A percentile compares a stretch with the other conserved stretches of the same genome.
These are phyloP conservation scores for Catocala nupta DNA, from an alignment of 2,888 invertebrate species.

Conservation along the genomic window DNA sequence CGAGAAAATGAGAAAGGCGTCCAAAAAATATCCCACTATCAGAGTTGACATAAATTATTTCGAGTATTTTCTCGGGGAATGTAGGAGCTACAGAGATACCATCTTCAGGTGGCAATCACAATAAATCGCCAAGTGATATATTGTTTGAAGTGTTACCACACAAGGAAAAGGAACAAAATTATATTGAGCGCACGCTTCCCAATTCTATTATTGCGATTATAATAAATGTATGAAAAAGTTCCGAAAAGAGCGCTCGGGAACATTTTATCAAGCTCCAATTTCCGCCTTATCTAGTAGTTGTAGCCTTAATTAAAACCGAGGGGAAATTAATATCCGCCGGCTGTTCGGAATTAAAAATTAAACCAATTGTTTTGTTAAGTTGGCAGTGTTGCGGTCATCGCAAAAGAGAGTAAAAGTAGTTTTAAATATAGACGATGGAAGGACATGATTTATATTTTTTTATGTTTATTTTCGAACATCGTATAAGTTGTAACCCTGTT, in stretches of 20 bases:
- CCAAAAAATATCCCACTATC: no score
- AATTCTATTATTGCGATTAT: slow-evolving; percentile 38
- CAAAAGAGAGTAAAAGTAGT: no score
- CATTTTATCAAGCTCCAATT: slow-evolving; percentile 61
- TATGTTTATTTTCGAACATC: no score
- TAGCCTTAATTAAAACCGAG: slow-evolving; percentile 60
- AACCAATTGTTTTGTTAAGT: slow-evolving; percentile 16
- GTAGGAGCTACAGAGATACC: not conserved
- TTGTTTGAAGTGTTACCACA: slow-evolving; percentile 1
- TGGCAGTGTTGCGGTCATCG: slow-evolving; percentile 4
- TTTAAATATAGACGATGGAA: no score
- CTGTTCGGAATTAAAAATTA: slow-evolving; percentile 27
- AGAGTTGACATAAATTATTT: no score
- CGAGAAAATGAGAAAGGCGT: no score
- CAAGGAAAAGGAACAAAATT: not conserved
- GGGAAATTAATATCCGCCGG: slow-evolving; percentile 55
- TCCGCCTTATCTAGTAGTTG: slow-evolving; percentile 52
- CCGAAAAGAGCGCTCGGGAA: slow-evolving; percentile 29
- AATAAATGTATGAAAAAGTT: slow-evolving; percentile 39
- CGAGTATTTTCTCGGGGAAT: not conserved
- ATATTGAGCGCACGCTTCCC: not conserved
- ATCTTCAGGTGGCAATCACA: not conserved
- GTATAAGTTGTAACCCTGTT: no score
- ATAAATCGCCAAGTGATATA: not conserved
- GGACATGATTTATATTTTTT: no score